phyloP scores from a whole-genome alignment of 2,888 invertebrate genomes.

The Chloroclystis v-ata region DNA sequence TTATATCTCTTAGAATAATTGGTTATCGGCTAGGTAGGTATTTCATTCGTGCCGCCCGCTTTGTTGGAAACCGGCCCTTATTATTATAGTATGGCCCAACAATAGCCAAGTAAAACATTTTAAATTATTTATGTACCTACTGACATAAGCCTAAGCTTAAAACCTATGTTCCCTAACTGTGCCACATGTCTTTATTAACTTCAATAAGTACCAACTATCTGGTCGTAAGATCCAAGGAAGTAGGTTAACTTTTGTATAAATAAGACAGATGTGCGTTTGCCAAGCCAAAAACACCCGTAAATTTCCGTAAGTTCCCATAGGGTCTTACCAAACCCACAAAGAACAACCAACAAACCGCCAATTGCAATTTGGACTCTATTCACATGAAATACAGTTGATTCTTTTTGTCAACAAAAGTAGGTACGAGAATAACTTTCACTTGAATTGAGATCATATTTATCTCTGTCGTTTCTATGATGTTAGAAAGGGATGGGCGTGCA shows the following conservation, averaged over 20 bases:
- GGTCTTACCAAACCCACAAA: constrained; percentile 8
- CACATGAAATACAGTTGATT: background rate
- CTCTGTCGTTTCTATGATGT: constrained; percentile 23
- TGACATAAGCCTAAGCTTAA: too few species aligned
- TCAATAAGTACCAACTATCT: too few species aligned
- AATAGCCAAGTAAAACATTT: too few species aligned
- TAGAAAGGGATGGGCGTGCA: constrained; percentile 26
- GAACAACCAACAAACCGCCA: background rate
- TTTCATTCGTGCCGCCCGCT: too few species aligned
- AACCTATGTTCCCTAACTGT: too few species aligned
- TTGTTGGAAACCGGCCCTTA: too few species aligned
- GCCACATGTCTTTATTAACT: too few species aligned
- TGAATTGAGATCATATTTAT: constrained; percentile 12
- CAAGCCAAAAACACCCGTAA: constrained; percentile 5
- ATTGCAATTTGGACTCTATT: constrained; percentile 6
- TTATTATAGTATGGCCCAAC: too few species aligned
- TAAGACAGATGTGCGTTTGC: constrained; percentile 13
- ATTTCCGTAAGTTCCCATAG: constrained; percentile 8
- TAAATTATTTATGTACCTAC: too few species aligned
- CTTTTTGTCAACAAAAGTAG: constrained; percentile 4
- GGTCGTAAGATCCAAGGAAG: background rate
- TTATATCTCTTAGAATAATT: too few species aligned
- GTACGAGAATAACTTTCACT: constrained; percentile 26
- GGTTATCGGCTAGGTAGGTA: too few species aligned
- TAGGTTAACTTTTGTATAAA: constrained; percentile 1